phyloP scores from a whole-genome alignment of 2,113 vertebrate genomes.

The Boulengeromyrus knoepffleri region DNA sequence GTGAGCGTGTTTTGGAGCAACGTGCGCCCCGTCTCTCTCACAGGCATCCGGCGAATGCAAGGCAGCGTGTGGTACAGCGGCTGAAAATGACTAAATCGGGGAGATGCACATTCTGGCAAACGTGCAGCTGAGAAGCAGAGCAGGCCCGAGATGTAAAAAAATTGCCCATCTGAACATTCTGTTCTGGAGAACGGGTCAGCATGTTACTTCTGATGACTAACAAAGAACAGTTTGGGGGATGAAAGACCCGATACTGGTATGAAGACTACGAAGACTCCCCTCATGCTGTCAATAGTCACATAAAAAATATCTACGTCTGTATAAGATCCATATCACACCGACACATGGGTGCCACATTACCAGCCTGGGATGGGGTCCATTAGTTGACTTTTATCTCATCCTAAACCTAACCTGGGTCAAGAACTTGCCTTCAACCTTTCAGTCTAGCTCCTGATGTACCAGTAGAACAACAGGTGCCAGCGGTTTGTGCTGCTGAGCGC shows the following conservation, averaged over 20 bases:
- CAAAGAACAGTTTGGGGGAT: background rate
- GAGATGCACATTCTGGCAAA: background rate
- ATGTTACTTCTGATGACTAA: background rate
- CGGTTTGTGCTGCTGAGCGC: background rate
- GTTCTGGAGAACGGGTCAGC: background rate
- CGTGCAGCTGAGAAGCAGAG: background rate
- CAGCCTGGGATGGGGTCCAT: background rate
- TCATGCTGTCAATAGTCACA: too few relatives aligned
- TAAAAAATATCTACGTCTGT: background rate
- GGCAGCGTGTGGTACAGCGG: background rate
- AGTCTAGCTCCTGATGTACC: background rate
- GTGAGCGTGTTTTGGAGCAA: background rate
- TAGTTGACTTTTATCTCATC: background rate
- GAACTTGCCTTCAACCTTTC: background rate
- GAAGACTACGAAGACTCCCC: background rate
- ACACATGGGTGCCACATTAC: background rate
- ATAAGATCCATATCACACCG: background rate
- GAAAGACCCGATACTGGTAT: background rate
- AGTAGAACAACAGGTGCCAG: background rate
- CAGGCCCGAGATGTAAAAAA: too few relatives aligned
- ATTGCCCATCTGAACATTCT: background rate
- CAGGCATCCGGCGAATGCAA: background rate
- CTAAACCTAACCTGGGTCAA: background rate
- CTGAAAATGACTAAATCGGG: constrained; percentile 4
- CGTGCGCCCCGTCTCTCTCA: background rate